These are phyloP conservation scores for Tinea trinotella DNA, from an alignment of 2,888 invertebrate species.

Conservation along the genomic window DNA sequence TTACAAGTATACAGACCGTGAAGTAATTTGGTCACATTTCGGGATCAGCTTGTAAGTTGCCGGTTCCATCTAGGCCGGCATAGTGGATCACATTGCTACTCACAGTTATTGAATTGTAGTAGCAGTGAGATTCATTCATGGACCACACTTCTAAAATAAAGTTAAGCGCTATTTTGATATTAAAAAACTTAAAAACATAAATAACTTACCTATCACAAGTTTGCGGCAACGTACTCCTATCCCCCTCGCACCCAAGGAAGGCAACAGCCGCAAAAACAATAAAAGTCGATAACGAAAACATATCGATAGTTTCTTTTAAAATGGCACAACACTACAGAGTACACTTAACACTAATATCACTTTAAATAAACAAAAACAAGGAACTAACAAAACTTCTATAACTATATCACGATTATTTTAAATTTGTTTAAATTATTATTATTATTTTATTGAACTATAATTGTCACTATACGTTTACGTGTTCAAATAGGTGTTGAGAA, in stretches of 20 bases:
- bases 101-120: no score
- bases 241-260: constrained; percentile 28
- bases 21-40: no score
- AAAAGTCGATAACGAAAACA: constrained; percentile 23
- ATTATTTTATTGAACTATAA: no score
- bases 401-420: constrained; percentile 37
- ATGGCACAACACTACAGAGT: constrained; percentile 41
- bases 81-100: no score
- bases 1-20: no score
- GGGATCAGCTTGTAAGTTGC: no score
- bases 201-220: constrained; percentile 69
- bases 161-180: no score
- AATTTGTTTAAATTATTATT: constrained; percentile 32
- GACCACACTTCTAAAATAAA: no score
- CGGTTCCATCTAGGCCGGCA: no score
- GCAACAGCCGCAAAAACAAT: constrained; percentile 16
- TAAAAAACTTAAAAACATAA: constrained; percentile 19
- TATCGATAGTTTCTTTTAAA: constrained; percentile 20
- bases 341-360: constrained; percentile 48
- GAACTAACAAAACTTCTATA: constrained; percentile 25
- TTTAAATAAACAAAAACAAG: constrained; percentile 23
- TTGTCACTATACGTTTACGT: constrained; percentile 40
- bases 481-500: constrained; percentile 51
- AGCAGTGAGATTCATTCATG: no score
- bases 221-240: constrained; percentile 59